phyloP scores from a whole-genome alignment of 2,888 invertebrate species.

The Lasioglossum leucozonium region DNA sequence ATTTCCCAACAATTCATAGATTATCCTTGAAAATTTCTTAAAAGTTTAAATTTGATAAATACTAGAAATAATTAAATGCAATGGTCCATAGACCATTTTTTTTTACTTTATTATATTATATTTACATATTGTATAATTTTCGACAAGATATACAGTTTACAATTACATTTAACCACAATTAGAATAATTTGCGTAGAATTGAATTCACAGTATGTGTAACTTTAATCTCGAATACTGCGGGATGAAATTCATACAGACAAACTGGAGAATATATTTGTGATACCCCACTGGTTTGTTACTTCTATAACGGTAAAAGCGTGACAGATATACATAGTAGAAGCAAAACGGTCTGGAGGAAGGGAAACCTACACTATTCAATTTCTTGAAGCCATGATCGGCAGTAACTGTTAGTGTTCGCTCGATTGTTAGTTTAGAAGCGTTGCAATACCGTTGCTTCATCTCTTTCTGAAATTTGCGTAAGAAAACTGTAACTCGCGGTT shows the following conservation, averaged over 20 bases:
- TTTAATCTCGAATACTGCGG: not conserved
- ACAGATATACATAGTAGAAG: constrained; percentile 43
- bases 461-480: not conserved
- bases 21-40: not conserved
- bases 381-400: constrained; percentile 76
- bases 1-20: not conserved
- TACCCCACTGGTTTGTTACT: constrained; percentile 35
- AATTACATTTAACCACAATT: not conserved
- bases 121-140: not conserved
- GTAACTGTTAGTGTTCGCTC: constrained; percentile 64
- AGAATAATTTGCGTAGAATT: not conserved
- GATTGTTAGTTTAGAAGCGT: constrained; percentile 58
- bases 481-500: constrained; percentile 2
- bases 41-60: not conserved
- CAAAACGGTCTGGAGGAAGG: constrained; percentile 64
- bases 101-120: not conserved
- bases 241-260: constrained; percentile 24
- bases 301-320: constrained; percentile 70
- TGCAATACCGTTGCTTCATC: constrained; percentile 2
- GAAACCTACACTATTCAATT: constrained; percentile 60
- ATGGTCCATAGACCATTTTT: not conserved
- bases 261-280: not conserved
- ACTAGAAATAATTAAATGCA: not conserved
- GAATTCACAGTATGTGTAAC: not conserved
- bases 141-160: not conserved